These are phyloP conservation scores for Gambusia holbrooki DNA, from an alignment of 2,113 vertebrate species.

Conservation along the genomic window DNA sequence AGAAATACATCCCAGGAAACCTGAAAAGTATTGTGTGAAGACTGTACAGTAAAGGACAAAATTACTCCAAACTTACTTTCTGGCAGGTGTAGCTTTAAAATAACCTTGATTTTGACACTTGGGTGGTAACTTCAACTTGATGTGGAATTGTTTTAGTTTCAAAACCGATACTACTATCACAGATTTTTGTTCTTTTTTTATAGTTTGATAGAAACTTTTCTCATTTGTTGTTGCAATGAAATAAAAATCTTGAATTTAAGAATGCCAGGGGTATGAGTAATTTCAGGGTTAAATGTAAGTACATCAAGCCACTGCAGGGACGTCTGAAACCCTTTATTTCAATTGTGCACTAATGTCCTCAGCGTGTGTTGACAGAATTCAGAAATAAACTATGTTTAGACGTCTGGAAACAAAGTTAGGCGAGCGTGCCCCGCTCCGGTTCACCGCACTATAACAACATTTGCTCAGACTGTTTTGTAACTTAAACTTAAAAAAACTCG, in stretches of 20 bases:
- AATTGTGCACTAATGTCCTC: neutral
- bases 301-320: neutral
- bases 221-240: neutral
- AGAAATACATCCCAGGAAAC: neutral
- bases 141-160: neutral
- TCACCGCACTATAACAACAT: neutral
- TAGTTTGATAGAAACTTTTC: too few species aligned
- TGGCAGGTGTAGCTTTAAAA: neutral
- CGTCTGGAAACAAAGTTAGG: neutral
- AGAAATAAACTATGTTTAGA: conserved; percentile 17
- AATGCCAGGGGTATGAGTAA: neutral
- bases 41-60: too few species aligned
- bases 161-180: too few species aligned
- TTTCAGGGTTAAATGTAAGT: neutral
- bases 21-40: neutral
- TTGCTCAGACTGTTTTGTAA: neutral
- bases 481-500: neutral
- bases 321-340: neutral
- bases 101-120: neutral
- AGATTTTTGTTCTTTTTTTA: too few species aligned
- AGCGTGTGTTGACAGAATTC: neutral
- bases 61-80: neutral
- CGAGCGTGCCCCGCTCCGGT: neutral
- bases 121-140: neutral
- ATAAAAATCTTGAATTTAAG: neutral